Percentiles rank a stretch among this genome's conserved stretches.
phyloP scores from a whole-genome alignment of 1,140 invertebrate species.

The Lycorma delicatula region DNA sequence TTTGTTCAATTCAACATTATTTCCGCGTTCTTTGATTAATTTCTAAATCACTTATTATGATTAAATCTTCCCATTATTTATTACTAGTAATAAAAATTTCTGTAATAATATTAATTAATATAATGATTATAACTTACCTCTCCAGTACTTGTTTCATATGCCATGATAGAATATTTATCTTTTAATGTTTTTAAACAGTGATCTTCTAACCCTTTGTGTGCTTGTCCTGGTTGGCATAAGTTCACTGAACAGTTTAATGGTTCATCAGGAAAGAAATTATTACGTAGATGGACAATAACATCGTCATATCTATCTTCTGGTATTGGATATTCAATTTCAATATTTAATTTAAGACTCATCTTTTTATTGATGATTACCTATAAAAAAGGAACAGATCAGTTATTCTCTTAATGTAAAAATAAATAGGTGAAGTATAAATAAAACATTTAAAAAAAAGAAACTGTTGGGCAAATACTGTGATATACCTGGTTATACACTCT shows the following conservation, averaged over 20 bases:
- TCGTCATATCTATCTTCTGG: constrained; percentile 34
- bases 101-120: not conserved
- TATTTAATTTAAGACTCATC: too few species aligned
- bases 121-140: constrained; percentile 49
- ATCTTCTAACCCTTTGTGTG: constrained; percentile 60
- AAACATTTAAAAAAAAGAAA: too few species aligned
- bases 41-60: too few species aligned
- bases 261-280: constrained; percentile 69
- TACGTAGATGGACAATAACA: constrained; percentile 57
- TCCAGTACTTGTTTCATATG: constrained; percentile 46
- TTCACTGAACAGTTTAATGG: constrained; percentile 66
- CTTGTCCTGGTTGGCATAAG: constrained; percentile 53
- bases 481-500: too few species aligned
- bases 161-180: constrained; percentile 64
- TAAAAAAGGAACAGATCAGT: too few species aligned
- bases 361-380: too few species aligned
- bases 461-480: too few species aligned
- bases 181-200: constrained; percentile 58
- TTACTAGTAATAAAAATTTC: not conserved
- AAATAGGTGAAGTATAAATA: too few species aligned
- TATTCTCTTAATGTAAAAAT: too few species aligned
- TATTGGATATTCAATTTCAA: constrained; percentile 23
- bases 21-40: too few species aligned
- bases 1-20: too few species aligned
- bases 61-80: too few species aligned